These are phyloP conservation scores for Thaumatotibia leucotreta DNA, from an alignment of 1,140 invertebrate genomes.

Conservation along the genomic window DNA sequence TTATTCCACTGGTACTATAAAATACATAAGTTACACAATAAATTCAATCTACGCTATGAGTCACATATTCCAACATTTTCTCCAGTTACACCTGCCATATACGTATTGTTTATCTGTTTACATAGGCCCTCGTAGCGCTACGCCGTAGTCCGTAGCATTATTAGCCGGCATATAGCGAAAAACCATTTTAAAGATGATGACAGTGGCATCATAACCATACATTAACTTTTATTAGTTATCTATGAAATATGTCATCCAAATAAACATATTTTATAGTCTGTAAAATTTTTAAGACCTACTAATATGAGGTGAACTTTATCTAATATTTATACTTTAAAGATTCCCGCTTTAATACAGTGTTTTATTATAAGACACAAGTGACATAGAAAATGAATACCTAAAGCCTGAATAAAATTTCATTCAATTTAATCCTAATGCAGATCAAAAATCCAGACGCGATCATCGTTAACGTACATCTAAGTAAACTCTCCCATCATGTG, in stretches of 20 bases:
- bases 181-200: not conserved
- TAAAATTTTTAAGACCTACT: too few relatives aligned
- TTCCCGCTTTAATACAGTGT: too few relatives aligned
- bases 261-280: too few relatives aligned
- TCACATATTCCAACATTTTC: not conserved
- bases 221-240: not conserved
- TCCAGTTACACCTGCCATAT: not conserved
- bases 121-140: not conserved
- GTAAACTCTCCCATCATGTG: not conserved
- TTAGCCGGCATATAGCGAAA: not conserved
- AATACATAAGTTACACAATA: not conserved
- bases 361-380: too few relatives aligned
- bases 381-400: too few relatives aligned
- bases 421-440: not conserved
- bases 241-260: too few relatives aligned
- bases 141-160: not conserved
- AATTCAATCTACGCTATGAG: not conserved
- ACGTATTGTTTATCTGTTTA: not conserved
- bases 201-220: not conserved
- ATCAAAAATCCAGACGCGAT: not conserved
- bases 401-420: too few relatives aligned
- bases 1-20: not conserved
- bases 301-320: too few relatives aligned
- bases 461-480: not conserved
- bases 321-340: too few relatives aligned